Base-by-base conservation (phyloP, 2,888 invertebrate species). In the Drosophila phalerata region DNA sequence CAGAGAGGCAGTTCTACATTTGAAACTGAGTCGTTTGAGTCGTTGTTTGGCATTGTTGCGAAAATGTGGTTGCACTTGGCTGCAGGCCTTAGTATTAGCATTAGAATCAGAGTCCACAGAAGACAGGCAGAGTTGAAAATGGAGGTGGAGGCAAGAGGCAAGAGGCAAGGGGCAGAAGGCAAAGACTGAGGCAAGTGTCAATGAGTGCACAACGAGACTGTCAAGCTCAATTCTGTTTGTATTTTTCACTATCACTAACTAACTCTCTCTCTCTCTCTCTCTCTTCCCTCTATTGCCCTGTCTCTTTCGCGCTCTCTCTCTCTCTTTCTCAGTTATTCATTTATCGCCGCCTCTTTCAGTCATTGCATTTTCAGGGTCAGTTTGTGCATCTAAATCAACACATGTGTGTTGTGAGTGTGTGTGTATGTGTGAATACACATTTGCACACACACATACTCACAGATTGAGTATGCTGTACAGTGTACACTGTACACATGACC, bases 61-160 rank as follows among this genome's bases (percentile, higher is more conserved):
- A 87, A 85, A 88, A 85, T 89, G 89, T 78, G 90, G 90, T 90
- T 90, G 83, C 85, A 82, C 69, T 83, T 79, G 83, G 77, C 19
- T 73, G 62, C 61, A 19, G 38, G 52, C 38, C 57, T 34, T 43
- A 66, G 19, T 43, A 62, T 13, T 17, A 40, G 34, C 37, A 61
- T 34, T 52, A 58, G 42, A 74, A 22, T 15, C 42, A 61, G 15
- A 38, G 62, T 22, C 56, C 38, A 57, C 60, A 37, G 51, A 64
- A 69, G 74, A 73, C 75, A 43, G 13, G 11, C 48, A 48, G 17
- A 40, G 45, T 5, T 1, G 38, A 10, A 15, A 15, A n/a, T 9
- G 0, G 15, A 15, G 28, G 25, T 9, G 0, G 15, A 15, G 47
- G 25, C n/a, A 3, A n/a, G 25, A 13, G 19, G 9, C 49, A 32